These are phyloP conservation scores for Apodemia duryi DNA, from an alignment of 2,888 invertebrate genomes.

Conservation along the genomic window DNA sequence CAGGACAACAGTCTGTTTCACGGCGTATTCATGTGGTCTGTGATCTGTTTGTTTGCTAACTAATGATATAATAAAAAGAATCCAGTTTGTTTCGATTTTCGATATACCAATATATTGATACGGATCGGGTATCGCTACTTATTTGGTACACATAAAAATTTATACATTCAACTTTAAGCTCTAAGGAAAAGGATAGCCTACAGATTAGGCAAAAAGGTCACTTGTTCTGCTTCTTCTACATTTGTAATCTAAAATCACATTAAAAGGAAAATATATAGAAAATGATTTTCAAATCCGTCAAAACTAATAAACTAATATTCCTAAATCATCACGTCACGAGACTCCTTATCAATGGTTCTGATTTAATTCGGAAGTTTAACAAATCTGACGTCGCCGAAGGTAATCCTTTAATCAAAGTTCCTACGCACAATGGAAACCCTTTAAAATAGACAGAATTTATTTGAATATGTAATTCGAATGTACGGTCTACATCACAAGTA, in stretches of 20 bases:
- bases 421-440: conserved; percentile 25
- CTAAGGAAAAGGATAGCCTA: too few species aligned
- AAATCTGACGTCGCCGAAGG: conserved; percentile 21
- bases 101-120: too few species aligned
- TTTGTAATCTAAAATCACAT: background rate
- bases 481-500: conserved; percentile 9
- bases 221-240: too few species aligned
- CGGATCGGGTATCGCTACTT: too few species aligned
- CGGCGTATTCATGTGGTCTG: too few species aligned
- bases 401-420: conserved; percentile 30
- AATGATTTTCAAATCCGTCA: background rate
- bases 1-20: too few species aligned
- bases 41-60: too few species aligned
- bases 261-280: background rate
- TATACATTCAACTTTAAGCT: too few species aligned
- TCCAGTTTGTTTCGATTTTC: too few species aligned
- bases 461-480: conserved; percentile 22
- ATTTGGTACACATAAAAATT: too few species aligned
- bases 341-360: background rate
- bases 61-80: too few species aligned
- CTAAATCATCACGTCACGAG: background rate
- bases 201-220: too few species aligned
- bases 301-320: background rate
- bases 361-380: conserved; percentile 9
- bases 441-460: conserved; percentile 27